Percentiles rank a stretch among this genome's conserved stretches.
Evolutionary conservation across 2,113 vertebrate species (phyloP).

Genomic region (Petrocephalus zakoni): DNA sequence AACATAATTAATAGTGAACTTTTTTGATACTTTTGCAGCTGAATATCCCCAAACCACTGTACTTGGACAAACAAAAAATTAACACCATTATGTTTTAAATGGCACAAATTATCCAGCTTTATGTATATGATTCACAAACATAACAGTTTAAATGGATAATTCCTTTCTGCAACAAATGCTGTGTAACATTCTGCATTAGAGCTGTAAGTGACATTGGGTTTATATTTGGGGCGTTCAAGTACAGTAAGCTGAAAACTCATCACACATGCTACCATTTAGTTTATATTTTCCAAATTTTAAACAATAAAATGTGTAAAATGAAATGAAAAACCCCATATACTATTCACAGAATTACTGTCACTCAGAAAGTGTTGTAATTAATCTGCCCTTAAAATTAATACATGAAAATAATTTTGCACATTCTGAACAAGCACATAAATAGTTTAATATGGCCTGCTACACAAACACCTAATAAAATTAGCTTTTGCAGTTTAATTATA

Average conservation of each 20-base stretch:
- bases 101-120: neutral
- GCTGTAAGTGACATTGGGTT: neutral
- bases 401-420: neutral
- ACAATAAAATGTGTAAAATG: neutral
- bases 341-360: neutral
- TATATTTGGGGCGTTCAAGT: neutral
- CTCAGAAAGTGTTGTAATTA: neutral
- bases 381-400: neutral
- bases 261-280: neutral
- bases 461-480: neutral
- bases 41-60: neutral
- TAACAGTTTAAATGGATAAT: too few relatives aligned
- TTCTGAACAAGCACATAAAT: neutral
- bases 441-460: neutral
- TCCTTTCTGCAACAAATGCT: too few relatives aligned
- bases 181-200: neutral
- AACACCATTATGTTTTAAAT: neutral
- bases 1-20: neutral
- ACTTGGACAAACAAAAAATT: neutral
- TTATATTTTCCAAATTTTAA: neutral
- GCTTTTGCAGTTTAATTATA: neutral
- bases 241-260: neutral
- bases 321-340: neutral
- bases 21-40: neutral
- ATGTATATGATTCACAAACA: too few relatives aligned